Percentiles rank a stretch among this genome's conserved stretches.
Evolutionary conservation across 1,140 invertebrate genomes (phyloP).

Genomic region (Dinothrombium tinctorium): DNA sequence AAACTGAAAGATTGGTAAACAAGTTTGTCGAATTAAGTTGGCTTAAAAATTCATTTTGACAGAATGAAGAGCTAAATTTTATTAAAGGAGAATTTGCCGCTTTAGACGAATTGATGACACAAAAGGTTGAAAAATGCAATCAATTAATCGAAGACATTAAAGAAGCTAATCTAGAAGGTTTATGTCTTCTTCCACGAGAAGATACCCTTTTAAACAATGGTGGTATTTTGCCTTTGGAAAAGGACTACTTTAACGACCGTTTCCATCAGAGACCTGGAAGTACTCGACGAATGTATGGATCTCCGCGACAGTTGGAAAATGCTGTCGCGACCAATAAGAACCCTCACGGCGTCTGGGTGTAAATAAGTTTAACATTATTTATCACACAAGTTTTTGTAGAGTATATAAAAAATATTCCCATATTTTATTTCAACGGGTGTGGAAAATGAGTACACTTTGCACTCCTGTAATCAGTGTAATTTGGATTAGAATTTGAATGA

Average conservation of each 20-base stretch:
- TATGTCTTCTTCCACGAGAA: background rate
- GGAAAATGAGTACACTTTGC: no score
- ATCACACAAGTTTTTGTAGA: no score
- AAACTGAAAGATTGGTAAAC: background rate
- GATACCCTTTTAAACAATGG: background rate
- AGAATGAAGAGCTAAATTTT: background rate
- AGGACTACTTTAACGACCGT: no score
- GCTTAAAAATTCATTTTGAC: background rate
- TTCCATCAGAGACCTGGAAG: conserved; percentile 33
- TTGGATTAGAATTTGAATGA: no score
- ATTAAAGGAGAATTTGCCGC: background rate
- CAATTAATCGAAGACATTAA: background rate
- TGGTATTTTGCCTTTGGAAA: background rate
- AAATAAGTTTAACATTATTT: conserved; percentile 6
- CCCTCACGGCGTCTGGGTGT: conserved; percentile 87
- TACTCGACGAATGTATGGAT: conserved; percentile 64
- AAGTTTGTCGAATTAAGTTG: background rate
- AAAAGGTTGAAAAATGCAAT: background rate
- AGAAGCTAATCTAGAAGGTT: background rate
- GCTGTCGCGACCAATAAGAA: conserved; percentile 81
- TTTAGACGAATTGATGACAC: background rate
- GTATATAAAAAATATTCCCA: no score
- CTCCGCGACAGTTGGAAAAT: conserved; percentile 66
- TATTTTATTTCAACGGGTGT: no score
- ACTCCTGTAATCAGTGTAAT: no score